phyloP scores from a whole-genome alignment of 2,797 vertebrate genomes.

The Sebastes vulpes region DNA sequence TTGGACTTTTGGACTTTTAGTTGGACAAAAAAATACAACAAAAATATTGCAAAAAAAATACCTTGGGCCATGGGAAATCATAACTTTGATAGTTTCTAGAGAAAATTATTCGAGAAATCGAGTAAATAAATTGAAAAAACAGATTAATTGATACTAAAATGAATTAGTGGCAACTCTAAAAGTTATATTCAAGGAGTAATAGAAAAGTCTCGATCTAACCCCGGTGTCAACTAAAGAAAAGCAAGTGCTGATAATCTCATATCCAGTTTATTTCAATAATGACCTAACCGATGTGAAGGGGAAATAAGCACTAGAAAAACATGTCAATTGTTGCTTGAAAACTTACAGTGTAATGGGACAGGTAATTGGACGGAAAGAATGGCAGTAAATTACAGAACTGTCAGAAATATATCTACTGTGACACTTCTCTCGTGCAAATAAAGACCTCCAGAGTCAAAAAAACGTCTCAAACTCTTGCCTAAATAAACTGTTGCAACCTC shows the following conservation, averaged over 20 bases:
- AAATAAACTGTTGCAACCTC: conserved; percentile 43
- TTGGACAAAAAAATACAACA: no score
- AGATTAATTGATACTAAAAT: background rate
- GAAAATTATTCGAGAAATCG: background rate
- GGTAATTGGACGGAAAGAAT: conserved; percentile 4
- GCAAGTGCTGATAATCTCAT: background rate
- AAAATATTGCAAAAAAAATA: no score
- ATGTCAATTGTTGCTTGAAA: background rate
- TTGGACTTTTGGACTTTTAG: background rate
- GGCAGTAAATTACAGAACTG: background rate
- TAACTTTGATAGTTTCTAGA: background rate
- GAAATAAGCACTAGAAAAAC: background rate
- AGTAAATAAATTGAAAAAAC: background rate
- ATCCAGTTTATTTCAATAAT: background rate
- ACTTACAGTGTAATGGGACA: background rate
- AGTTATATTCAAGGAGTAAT: background rate
- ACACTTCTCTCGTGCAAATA: conserved; percentile 21
- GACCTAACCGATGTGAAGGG: background rate
- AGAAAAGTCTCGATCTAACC: background rate
- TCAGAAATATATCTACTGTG: background rate
- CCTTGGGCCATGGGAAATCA: background rate
- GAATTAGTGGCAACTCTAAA: background rate
- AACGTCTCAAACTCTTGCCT: background rate
- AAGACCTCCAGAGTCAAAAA: background rate
- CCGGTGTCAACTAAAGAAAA: background rate